Evolutionary conservation across 1,140 invertebrate species (phyloP), one percentile per base, ranked within the genome.

Genomic region (Macrobrachium rosenbergii): DNA sequence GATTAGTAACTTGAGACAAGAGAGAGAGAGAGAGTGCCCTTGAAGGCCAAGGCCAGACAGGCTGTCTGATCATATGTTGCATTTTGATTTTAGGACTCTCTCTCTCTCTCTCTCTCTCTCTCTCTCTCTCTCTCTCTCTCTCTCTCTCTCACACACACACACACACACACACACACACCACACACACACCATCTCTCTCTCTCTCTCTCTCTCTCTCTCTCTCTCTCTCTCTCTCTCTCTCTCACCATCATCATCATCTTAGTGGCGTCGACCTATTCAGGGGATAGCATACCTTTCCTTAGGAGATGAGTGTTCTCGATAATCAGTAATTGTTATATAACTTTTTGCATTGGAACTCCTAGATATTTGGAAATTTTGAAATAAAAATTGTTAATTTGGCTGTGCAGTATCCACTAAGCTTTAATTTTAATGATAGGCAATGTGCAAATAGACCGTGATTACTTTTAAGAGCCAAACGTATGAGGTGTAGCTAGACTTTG

Each of bases 221-320:
- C 75, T 78, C 75, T 78, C 75, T 78, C 75, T 78, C 75, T 78
- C 75, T 78, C 75, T 78, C 75, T 78, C 75, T 78, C 75, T 78
- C 75, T 6, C 19, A 43, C 21, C 37, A 52, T 52, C 45, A 52
- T 5, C 45, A 52, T 52, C 5, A 52, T 52, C 45, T n/a, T n/a
- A n/a, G 45, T 52, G 45, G 45, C 5, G 45, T 52, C 10, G 45
- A 6, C 45, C 45, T 52, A n/a, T n/a, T n/a, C n/a, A n/a, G n/a
- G n/a, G n/a, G n/a, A n/a, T n/a, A n/a, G n/a, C n/a, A n/a, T 8
- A 52, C 52, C 7, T 12, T 52, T 8, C 12, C 52, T 52, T 12
- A 52, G 52, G 0, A 52, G 52, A 52, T 52, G 2, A 52, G 8
- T 8, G 52, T 8, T 52, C 0, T 52, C 12, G 52, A 2, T 52